Base-by-base conservation (phyloP, 1,140 invertebrate genomes). In the Danaus plexippus region DNA sequence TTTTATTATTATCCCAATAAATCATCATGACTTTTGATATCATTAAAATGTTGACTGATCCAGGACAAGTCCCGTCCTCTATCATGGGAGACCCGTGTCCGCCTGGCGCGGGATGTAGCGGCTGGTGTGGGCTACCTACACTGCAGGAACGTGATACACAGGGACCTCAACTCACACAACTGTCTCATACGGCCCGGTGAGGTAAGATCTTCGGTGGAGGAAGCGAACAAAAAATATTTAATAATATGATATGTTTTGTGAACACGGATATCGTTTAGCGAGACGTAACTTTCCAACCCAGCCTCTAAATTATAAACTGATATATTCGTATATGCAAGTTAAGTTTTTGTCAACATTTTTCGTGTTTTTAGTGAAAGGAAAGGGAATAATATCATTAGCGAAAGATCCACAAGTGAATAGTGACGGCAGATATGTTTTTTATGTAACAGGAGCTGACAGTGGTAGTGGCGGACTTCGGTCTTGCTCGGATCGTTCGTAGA, bases 111-210 rank as follows among this genome's bases (percentile, higher is more conserved):
- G 60, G 96, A 98, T 80, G 97, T 98, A 67, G 92, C 97, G 45
- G 91, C 92, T 9, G 97, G 97, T 32, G 96, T 99, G 92, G 92
- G 94, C 11, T 98, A 98, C 87, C 88, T 98, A 43, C 97, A 99
- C 88, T 93, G 94, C 52, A 94, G 94, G 91, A 96, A 96, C 75
- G 95, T 98, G 61, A 97, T 99, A 66, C 97, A 99, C 86, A 88
- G 97, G 45, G 97, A 99, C 88, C 90, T 99, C 59, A 99, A 98
- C 86, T 98, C 97, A 11, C 95, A 97, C 87, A 98, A 98, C 89
- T 97, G 96, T 77, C 89, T 98, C 57, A 94, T 98, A 9, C 51
- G 64, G 0, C 59, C 56, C 1, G 58, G 60, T 1, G 59, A 64
- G 61, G 66, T 64, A 51, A 12, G 43, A 6, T 40, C 11, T 47